phyloP scores from a whole-genome alignment of 2,113 vertebrate genomes.

The Siniperca knerii region DNA sequence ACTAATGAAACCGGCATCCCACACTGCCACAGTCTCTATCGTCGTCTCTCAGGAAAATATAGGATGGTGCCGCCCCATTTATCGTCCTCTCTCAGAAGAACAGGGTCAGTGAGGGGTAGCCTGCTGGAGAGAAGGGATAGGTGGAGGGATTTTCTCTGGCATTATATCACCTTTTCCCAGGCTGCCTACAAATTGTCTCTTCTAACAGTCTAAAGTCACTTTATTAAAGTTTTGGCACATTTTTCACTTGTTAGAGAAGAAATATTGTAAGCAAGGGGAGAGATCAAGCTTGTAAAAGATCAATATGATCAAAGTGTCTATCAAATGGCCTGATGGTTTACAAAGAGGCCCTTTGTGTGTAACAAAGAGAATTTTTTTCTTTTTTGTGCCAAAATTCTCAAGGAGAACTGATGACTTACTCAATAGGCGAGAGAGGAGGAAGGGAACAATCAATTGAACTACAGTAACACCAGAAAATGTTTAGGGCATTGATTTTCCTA shows the following conservation, averaged over 20 bases:
- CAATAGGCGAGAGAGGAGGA: conserved; percentile 20
- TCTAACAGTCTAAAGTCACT: conserved; percentile 10
- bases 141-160: conserved; percentile 31
- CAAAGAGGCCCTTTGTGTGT: conserved; percentile 35
- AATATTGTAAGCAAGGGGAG: not conserved
- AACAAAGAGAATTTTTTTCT: conserved; percentile 11
- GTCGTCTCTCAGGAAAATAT: conserved; percentile 44
- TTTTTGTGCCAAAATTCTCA: conserved; percentile 8
- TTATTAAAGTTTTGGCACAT: conserved; percentile 13
- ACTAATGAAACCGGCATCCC: conserved; percentile 41
- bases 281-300: conserved; percentile 7
- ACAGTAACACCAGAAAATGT: conserved; percentile 28
- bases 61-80: conserved; percentile 46
- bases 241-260: not conserved
- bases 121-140: conserved; percentile 39
- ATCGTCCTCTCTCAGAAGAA: conserved; percentile 73
- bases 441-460: conserved; percentile 44
- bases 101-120: conserved; percentile 66
- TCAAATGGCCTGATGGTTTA: not conserved
- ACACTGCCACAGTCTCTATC: conserved; percentile 42
- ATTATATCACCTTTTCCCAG: conserved; percentile 64
- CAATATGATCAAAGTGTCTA: conserved; percentile 14
- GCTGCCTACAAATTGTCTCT: conserved; percentile 35
- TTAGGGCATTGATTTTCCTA: conserved; percentile 49
- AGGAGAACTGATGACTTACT: conserved; percentile 41